phyloP scores from a whole-genome alignment of 2,888 invertebrate genomes.

The Drosophila parthenogenetica region DNA sequence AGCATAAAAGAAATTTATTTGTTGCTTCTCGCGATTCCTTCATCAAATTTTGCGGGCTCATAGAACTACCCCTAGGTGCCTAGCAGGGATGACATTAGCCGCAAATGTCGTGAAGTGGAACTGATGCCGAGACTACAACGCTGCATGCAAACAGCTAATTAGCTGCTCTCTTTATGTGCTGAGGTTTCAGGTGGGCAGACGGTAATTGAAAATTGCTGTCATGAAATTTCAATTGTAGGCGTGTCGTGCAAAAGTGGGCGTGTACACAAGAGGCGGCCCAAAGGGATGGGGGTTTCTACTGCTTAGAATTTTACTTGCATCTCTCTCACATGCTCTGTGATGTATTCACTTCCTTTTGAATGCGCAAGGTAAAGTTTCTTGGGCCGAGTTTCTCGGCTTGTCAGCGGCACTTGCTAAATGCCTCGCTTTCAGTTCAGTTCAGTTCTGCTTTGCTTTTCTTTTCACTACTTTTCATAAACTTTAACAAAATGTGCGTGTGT shows the following conservation, averaged over 20 bases:
- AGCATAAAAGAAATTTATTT: background rate
- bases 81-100: slow-evolving; percentile 1
- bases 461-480: slow-evolving; percentile 68
- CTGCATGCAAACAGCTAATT: slow-evolving; percentile 41
- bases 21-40: background rate
- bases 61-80: slow-evolving; percentile 1
- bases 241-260: slow-evolving; percentile 8
- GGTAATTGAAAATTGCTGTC: slow-evolving; percentile 71
- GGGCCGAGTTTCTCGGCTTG: slow-evolving; percentile 39
- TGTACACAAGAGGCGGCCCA: background rate
- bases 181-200: slow-evolving; percentile 20
- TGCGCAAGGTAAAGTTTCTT: slow-evolving; percentile 46
- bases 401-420: slow-evolving; percentile 69
- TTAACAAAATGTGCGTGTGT: slow-evolving; percentile 38
- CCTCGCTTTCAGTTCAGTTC: slow-evolving; percentile 3
- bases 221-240: slow-evolving; percentile 66
- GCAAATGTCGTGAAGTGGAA: slow-evolving; percentile 11
- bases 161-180: slow-evolving; percentile 24
- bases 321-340: slow-evolving; percentile 41
- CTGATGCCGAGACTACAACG: background rate
- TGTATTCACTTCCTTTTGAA: slow-evolving; percentile 51
- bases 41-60: background rate
- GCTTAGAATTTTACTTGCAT: slow-evolving; percentile 16
- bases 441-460: slow-evolving; percentile 32
- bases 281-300: background rate